Percentiles rank a stretch among this genome's conserved stretches.
Conservation (phyloP, 2,113 vertebrate species). For the Ptyas mucosa region DNA sequence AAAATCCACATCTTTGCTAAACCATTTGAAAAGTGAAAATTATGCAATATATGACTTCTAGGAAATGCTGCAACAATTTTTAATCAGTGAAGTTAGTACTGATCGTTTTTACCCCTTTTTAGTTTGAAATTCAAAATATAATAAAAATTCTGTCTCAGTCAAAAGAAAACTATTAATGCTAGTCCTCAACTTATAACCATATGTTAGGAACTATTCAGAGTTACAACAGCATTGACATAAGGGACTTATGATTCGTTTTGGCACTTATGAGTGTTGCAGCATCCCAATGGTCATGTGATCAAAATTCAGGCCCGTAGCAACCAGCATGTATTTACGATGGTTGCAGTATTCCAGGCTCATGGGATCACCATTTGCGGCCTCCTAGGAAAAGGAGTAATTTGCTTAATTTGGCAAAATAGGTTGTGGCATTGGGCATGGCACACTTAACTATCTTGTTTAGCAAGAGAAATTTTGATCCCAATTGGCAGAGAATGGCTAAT, state of each 20-base stretch:
- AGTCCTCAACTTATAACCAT: background rate
- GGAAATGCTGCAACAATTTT: slow-evolving; percentile 2
- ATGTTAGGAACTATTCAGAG: background rate
- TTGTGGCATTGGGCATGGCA: too few species aligned
- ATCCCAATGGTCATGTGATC: background rate
- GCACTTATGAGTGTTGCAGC: background rate
- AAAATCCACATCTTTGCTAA: background rate
- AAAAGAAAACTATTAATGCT: background rate
- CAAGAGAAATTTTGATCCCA: too few species aligned
- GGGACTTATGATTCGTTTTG: background rate
- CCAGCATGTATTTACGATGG: too few species aligned
- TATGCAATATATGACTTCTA: slow-evolving; percentile 8
- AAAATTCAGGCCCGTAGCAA: too few species aligned
- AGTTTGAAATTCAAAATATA: background rate
- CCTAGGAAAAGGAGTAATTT: too few species aligned
- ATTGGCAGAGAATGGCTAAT: too few species aligned
- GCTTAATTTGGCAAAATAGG: too few species aligned
- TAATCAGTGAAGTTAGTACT: background rate
- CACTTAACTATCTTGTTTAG: too few species aligned
- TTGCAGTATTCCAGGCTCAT: too few species aligned
- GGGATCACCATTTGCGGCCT: too few species aligned
- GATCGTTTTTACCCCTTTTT: background rate
- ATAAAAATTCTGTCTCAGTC: background rate
- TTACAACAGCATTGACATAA: background rate
- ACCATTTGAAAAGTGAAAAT: slow-evolving; percentile 1